These are phyloP conservation scores for Pseudomyrmex dendroicus DNA, from an alignment of 1,140 invertebrate species.

Conservation along the genomic window DNA sequence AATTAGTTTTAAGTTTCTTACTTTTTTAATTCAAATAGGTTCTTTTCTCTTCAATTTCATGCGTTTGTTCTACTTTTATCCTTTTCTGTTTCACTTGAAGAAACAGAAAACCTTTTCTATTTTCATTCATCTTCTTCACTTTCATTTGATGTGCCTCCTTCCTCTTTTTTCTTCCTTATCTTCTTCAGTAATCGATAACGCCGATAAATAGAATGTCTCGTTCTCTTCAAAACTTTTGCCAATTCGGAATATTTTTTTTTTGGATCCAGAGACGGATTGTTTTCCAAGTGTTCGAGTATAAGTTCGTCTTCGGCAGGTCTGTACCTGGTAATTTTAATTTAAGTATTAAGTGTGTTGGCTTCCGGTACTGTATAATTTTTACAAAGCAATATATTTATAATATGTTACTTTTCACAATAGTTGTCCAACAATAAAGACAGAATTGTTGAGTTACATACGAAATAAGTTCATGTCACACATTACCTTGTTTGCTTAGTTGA, in stretches of 20 bases:
- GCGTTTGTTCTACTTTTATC: too few relatives aligned
- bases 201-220: slow-evolving; percentile 79
- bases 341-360: neutral
- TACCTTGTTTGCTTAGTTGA: slow-evolving; percentile 71
- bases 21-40: too few relatives aligned
- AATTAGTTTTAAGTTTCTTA: too few relatives aligned
- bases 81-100: too few relatives aligned
- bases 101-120: too few relatives aligned
- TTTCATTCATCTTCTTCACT: too few relatives aligned
- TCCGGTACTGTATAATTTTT: too few relatives aligned
- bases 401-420: neutral
- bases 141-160: too few relatives aligned
- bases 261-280: slow-evolving; percentile 60
- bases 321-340: slow-evolving; percentile 53
- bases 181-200: slow-evolving; percentile 73
- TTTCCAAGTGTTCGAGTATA: slow-evolving; percentile 74
- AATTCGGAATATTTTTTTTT: slow-evolving; percentile 73
- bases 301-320: slow-evolving; percentile 70
- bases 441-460: neutral
- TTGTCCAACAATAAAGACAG: slow-evolving; percentile 8
- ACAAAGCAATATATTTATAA: too few relatives aligned
- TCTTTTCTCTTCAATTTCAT: too few relatives aligned
- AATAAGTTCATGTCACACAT: slow-evolving; percentile 11
- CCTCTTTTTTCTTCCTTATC: slow-evolving; percentile 41
- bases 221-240: slow-evolving; percentile 77